Base-by-base conservation (phyloP, 2,888 invertebrate species). In the Nematopogon swammerdamellus region DNA sequence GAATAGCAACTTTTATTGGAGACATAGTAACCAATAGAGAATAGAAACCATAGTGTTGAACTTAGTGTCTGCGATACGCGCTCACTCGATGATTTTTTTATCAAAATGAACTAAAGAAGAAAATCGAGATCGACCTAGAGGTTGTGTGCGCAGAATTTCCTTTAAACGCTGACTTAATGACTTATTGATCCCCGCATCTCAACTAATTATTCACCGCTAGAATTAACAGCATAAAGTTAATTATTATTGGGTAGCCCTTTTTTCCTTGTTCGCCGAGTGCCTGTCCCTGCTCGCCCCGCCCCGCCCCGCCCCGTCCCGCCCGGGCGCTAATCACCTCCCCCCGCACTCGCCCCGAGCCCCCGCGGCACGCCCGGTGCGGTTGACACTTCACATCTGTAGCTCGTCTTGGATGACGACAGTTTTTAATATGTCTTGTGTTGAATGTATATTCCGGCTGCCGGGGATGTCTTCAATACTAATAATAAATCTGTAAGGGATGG, bases 371-470 rank as follows among this genome's bases (percentile, higher is more conserved):
- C 75, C 65, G 76, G 72, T 79, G 77, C 60, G 72, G 59, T 67
- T 76, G 77, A 76, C 77, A 71, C 64, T 65, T 68, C 67, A 65
- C 70, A 68, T 70, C 71, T 71, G 70, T 64, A 47, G 18, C 45
- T 19, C 44, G 67, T 71, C 71, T 72, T 71, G 68, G 64, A 68
- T 67, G 71, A 65, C 75, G 75, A 75, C 77, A 76, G 75, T 71
- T 77, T 77, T 77, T 77, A 77, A 77, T 77, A 76, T 75, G 74
- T 74, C 73, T n/a, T 72, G 64, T 69, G 72, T 67, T 65, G 66
- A 70, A 76, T 77, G 75, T 72, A 73, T 76, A 77, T 72, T n/a
- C n/a, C n/a, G n/a, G n/a, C n/a, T n/a, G n/a, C n/a, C n/a, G n/a
- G n/a, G n/a, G n/a, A n/a, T n/a, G n/a, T n/a, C n/a, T n/a, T n/a